phyloP scores from a whole-genome alignment of 2,888 invertebrate genomes.

The Drosophila suboccidentalis region DNA sequence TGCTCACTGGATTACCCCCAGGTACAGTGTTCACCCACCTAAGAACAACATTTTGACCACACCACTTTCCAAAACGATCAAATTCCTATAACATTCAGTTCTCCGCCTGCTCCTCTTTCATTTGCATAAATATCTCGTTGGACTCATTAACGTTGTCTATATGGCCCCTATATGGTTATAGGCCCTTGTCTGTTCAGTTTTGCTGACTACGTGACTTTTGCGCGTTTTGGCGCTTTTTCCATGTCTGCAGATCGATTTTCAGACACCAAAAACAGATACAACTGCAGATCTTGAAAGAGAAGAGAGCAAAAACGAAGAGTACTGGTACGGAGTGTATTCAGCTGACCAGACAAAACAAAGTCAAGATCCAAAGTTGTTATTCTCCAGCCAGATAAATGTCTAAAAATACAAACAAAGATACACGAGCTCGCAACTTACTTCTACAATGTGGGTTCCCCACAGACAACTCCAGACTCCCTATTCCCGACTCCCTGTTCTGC shows the following conservation, averaged over 20 bases:
- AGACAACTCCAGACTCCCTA: not conserved
- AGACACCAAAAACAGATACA: conserved; percentile 57
- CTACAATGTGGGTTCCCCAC: conserved; percentile 55
- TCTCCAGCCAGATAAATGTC: conserved; percentile 68
- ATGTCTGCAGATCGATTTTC: conserved; percentile 72
- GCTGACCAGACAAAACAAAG: conserved; percentile 67
- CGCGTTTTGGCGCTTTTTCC: conserved; percentile 55
- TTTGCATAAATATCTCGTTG: conserved; percentile 57
- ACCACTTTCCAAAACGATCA: conserved; percentile 3
- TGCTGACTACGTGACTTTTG: conserved; percentile 76
- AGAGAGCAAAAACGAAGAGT: not conserved
- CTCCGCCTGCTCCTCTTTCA: not conserved
- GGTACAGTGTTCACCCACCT: conserved; percentile 52
- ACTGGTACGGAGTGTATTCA: conserved; percentile 16
- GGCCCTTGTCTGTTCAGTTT: conserved; percentile 56
- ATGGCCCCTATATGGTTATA: conserved; percentile 55
- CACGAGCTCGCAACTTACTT: conserved; percentile 42
- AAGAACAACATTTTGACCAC: not conserved
- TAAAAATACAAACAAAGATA: conserved; percentile 72
- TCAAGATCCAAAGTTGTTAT: conserved; percentile 52
- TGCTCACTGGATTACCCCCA: conserved; percentile 67
- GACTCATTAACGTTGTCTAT: conserved; percentile 73
- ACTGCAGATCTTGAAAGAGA: conserved; percentile 45
- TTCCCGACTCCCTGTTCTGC: not conserved
- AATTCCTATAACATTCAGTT: conserved; percentile 5